Percentiles rank a stretch among this genome's conserved stretches.
Evolutionary conservation across 2,113 vertebrate genomes (phyloP).

Genomic region (Stigmatopora argus): DNA sequence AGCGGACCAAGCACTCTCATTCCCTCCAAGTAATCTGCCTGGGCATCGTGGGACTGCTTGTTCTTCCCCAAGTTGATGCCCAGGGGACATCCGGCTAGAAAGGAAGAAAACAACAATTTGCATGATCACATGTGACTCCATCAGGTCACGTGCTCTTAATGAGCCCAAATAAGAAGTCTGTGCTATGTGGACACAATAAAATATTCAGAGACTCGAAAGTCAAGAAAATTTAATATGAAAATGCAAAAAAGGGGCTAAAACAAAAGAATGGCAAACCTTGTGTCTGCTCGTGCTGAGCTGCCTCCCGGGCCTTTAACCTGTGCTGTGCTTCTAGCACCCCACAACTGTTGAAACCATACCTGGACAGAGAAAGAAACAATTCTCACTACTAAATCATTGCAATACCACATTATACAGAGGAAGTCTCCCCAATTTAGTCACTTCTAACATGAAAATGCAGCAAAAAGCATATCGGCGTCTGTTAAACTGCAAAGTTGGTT

Average conservation of each 20-base stretch:
- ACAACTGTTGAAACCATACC: conserved; percentile 95
- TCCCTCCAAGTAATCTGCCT: conserved; percentile 80
- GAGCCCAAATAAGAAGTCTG: conserved; percentile 23
- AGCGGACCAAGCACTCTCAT: conserved; percentile 80
- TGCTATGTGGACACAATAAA: conserved; percentile 13
- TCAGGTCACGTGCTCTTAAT: conserved; percentile 22
- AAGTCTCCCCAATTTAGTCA: neutral
- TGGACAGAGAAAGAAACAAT: conserved; percentile 38
- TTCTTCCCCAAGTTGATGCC: conserved; percentile 97
- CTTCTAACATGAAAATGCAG: neutral
- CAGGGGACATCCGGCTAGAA: conserved; percentile 81
- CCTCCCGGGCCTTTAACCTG: conserved; percentile 74
- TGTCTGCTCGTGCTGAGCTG: conserved; percentile 70
- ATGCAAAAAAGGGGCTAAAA: neutral
- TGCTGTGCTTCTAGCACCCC: conserved; percentile 72
- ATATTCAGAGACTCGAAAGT: neutral
- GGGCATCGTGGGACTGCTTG: conserved; percentile 80
- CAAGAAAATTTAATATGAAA: neutral
- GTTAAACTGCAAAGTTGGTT: too few species aligned
- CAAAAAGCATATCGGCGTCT: too few species aligned
- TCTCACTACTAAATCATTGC: neutral
- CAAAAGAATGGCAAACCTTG: conserved; percentile 54
- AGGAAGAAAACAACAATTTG: conserved; percentile 30
- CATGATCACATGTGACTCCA: conserved; percentile 43
- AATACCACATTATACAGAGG: neutral